Evolutionary conservation across 2,113 vertebrate genomes (phyloP).

Genomic region (Elephas maximus): DNA sequence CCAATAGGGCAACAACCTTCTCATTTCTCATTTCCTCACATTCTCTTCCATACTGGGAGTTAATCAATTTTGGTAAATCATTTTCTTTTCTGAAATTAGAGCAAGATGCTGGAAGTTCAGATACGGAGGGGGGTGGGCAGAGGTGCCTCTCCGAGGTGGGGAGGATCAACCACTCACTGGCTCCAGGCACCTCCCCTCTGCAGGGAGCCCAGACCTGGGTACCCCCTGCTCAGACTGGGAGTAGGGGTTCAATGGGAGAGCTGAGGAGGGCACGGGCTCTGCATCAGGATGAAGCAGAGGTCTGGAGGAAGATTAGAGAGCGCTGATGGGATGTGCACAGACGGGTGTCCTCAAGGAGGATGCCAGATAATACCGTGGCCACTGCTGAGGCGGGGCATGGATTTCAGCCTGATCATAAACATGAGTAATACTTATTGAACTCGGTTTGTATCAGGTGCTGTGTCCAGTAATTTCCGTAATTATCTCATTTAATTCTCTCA

Average conservation of each 20-base stretch:
- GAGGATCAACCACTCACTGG: neutral
- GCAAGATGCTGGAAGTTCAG: neutral
- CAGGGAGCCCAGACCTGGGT: neutral
- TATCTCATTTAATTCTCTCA: neutral
- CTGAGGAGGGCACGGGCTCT: neutral
- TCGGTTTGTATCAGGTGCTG: neutral
- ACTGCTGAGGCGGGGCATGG: neutral
- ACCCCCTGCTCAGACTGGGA: neutral
- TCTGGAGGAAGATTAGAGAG: neutral
- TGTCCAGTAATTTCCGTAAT: neutral
- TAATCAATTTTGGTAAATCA: neutral
- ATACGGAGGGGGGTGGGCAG: neutral
- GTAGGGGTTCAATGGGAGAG: neutral
- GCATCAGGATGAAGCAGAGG: neutral
- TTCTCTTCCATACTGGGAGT: neutral
- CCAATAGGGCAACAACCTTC: neutral
- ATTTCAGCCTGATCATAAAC: neutral
- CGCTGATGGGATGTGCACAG: too few relatives aligned
- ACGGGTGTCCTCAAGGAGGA: neutral
- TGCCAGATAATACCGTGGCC: neutral
- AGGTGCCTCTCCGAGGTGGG: neutral
- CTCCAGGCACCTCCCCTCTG: neutral
- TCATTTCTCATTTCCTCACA: neutral
- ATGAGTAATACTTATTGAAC: neutral
- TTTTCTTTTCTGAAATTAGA: constrained; percentile 25